Evolutionary conservation across 1,140 invertebrate genomes (phyloP).

Genomic region (Danaus plexippus): DNA sequence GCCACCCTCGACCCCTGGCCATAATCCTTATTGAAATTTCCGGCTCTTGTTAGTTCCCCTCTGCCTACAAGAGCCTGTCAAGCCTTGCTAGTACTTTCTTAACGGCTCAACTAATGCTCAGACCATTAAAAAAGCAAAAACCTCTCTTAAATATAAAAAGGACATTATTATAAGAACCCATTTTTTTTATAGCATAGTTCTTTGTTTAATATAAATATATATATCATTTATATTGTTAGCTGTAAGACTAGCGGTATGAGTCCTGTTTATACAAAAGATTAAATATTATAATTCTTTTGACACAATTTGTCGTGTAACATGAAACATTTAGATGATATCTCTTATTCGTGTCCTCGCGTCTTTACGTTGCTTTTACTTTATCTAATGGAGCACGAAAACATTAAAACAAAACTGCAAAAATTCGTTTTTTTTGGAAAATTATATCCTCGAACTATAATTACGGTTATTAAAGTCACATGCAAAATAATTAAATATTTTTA

Average conservation of each 20-base stretch:
- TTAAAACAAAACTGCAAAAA: slow-evolving; percentile 1
- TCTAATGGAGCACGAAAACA: slow-evolving; percentile 11
- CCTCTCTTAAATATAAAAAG: too few relatives aligned
- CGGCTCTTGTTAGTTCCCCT: slow-evolving; percentile 7
- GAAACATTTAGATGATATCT: slow-evolving; percentile 10
- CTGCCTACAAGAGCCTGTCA: slow-evolving; percentile 9
- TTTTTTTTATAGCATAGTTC: too few relatives aligned
- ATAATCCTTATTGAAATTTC: slow-evolving; percentile 7
- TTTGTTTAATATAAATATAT: too few relatives aligned
- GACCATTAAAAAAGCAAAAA: too few relatives aligned
- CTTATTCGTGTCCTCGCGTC: slow-evolving; percentile 2
- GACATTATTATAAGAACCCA: too few relatives aligned
- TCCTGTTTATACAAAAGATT: neutral
- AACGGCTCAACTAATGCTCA: too few relatives aligned
- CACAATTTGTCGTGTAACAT: neutral
- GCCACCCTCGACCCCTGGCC: slow-evolving; percentile 6
- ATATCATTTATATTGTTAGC: neutral
- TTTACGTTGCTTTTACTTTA: slow-evolving; percentile 3
- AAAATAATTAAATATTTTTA: too few relatives aligned
- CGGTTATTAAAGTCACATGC: too few relatives aligned
- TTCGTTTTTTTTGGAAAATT: too few relatives aligned
- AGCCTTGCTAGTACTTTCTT: too few relatives aligned
- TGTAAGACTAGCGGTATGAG: too few relatives aligned
- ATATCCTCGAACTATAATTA: too few relatives aligned
- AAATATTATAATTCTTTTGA: neutral